These are phyloP conservation scores for Scolopax mira DNA, from an alignment of 2,113 vertebrate species.

Conservation along the genomic window DNA sequence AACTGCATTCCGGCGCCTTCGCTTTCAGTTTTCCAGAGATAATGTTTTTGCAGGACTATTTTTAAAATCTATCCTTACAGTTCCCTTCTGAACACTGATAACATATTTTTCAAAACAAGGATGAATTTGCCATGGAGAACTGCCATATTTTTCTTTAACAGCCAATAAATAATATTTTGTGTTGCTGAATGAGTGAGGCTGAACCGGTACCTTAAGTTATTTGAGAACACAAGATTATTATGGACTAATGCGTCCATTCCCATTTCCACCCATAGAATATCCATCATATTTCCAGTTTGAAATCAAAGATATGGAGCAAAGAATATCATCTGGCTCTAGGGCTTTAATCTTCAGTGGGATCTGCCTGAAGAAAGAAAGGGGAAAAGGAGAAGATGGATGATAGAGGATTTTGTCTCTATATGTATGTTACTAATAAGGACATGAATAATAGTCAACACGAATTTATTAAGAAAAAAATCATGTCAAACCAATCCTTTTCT, in stretches of 20 bases:
- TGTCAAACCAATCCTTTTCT: not conserved
- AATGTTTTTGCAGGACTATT: conserved; percentile 8
- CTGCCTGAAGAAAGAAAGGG: not conserved
- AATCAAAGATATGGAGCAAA: conserved; percentile 1
- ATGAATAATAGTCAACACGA: not conserved
- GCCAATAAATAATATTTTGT: conserved; percentile 32
- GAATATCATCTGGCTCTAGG: not conserved
- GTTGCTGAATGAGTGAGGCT: not conserved
- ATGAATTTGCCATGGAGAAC: conserved; percentile 20
- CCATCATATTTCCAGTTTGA: not conserved
- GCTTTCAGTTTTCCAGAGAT: not conserved
- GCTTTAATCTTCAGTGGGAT: not conserved
- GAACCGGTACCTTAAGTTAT: not conserved
- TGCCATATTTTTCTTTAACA: conserved; percentile 30
- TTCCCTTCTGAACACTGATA: not conserved
- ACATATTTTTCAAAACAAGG: conserved; percentile 24
- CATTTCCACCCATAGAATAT: conserved; percentile 17
- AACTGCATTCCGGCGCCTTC: not conserved
- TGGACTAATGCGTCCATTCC: not conserved
- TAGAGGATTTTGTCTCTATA: not conserved
- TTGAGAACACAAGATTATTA: not conserved
- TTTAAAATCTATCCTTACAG: conserved; percentile 9
- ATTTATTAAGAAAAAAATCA: not conserved
- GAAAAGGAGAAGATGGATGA: not conserved
- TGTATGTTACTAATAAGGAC: not conserved